Evolutionary conservation across 2,797 vertebrate species (phyloP).

Genomic region (Alectoris magna): DNA sequence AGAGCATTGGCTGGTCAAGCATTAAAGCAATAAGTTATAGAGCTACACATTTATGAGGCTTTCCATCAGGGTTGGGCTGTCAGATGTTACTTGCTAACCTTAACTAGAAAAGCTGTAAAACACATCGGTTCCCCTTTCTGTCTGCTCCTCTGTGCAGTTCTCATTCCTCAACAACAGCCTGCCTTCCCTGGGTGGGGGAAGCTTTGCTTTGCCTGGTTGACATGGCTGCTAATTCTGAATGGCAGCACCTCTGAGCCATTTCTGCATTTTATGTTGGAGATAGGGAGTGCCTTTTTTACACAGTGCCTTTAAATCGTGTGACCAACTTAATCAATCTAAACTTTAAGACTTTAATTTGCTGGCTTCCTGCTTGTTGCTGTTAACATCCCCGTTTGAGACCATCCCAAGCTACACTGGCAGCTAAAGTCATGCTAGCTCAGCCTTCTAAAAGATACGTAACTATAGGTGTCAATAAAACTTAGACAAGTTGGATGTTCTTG

Average conservation of each 20-base stretch:
- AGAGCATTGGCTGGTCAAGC: background rate
- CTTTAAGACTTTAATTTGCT: background rate
- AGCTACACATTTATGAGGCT: background rate
- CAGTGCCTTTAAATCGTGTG: background rate
- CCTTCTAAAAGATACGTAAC: background rate
- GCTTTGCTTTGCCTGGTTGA: background rate
- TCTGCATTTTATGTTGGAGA: constrained; percentile 1
- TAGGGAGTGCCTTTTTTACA: background rate
- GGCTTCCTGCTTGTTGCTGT: background rate
- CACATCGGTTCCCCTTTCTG: background rate
- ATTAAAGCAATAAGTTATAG: constrained; percentile 52
- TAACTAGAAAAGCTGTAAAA: background rate
- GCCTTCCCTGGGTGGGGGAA: background rate
- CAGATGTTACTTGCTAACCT: background rate
- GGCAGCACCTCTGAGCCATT: background rate
- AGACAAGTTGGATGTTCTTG: background rate
- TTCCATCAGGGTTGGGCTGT: constrained; percentile 3
- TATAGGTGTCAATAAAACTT: background rate
- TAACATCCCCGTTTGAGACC: background rate
- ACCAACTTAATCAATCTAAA: background rate
- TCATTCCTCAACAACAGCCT: background rate
- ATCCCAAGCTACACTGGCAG: background rate
- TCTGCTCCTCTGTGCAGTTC: background rate
- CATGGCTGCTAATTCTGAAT: background rate
- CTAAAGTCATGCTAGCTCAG: background rate